Base-by-base conservation (phyloP, 23 tunicate genomes). In the Oikopleura dioica region DNA sequence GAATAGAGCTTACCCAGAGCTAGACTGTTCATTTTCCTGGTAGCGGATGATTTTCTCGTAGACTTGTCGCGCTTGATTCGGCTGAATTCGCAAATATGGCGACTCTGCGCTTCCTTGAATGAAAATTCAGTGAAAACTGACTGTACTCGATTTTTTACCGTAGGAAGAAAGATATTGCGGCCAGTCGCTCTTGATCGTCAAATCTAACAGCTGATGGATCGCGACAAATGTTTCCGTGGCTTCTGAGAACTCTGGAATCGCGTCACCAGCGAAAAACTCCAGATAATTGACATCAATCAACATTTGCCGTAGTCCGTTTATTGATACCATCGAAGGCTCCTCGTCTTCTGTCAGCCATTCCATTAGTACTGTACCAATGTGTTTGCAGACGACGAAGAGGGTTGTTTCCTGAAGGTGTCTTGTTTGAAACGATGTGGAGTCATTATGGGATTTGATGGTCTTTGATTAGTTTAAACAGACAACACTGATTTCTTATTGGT, bases 161-260 rank as follows among this genome's bases (percentile, higher is more conserved):
- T 63, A 28, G 26, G 33, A 63, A 4, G 72, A 63, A 28, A 63
- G 26, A 31, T 63, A 63, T 28, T 31, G 72, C 2, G 72, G 32
- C 72, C 72, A 63, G 33, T 63, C 72, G 33, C 26, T 63, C 33
- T 63, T 63, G 30, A 63, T 63, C 2, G 72, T 28, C 72, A 63
- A 63, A 63, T 63, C 72, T 4, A 63, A 31, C 30, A 63, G 72
- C 26, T 63, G 72, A 63, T 63, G 72, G 26, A 63, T 63, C 72
- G 30, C 30, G 2, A 63, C 33, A 63, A 63, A 63, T 21, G 72
- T 31, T 28, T 21, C 30, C 29, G 33, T 21, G 26, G 72, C 72
- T 63, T 63, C 32, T 12, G 9, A 9, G 55, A 21, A 44, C 21
- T 44, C 55, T 9, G 55, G 21, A 44, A 44, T 44, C 9, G 55